A percentile compares a stretch with the other conserved stretches of the same genome.
Conservation (phyloP, 2,888 invertebrate species). For the Trachelus tabidus region DNA sequence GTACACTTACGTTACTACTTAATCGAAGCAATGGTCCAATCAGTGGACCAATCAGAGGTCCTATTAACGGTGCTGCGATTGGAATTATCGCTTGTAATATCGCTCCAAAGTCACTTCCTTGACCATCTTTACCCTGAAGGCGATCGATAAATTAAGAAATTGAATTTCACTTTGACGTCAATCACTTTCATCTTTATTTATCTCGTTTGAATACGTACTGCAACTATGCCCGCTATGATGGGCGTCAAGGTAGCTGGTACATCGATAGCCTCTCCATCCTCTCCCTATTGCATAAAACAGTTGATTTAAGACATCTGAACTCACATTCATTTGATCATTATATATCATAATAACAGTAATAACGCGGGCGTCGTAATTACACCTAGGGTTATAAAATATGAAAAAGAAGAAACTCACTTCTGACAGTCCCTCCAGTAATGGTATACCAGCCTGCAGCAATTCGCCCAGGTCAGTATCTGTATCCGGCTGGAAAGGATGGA, state of each 20-base stretch:
- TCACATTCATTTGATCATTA: neutral
- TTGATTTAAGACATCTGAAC: neutral
- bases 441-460: conserved; percentile 49
- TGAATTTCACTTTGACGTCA: neutral
- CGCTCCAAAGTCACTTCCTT: conserved; percentile 54
- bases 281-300: neutral
- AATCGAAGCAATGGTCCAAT: conserved; percentile 52
- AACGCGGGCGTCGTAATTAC: neutral
- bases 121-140: conserved; percentile 52
- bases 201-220: neutral
- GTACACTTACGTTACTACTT: conserved; percentile 51
- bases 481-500: conserved; percentile 46
- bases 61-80: conserved; percentile 53
- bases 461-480: conserved; percentile 54
- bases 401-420: conserved; percentile 42
- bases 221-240: neutral
- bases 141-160: neutral
- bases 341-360: neutral
- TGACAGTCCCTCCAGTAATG: conserved; percentile 54
- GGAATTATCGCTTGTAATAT: conserved; percentile 52
- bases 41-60: conserved; percentile 56
- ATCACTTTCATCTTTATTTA: neutral
- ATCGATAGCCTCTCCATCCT: neutral
- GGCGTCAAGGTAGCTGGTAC: neutral
- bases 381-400: neutral